These are phyloP conservation scores for Harlomillsia oculata DNA, from an alignment of 1,140 invertebrate species.

Conservation along the genomic window DNA sequence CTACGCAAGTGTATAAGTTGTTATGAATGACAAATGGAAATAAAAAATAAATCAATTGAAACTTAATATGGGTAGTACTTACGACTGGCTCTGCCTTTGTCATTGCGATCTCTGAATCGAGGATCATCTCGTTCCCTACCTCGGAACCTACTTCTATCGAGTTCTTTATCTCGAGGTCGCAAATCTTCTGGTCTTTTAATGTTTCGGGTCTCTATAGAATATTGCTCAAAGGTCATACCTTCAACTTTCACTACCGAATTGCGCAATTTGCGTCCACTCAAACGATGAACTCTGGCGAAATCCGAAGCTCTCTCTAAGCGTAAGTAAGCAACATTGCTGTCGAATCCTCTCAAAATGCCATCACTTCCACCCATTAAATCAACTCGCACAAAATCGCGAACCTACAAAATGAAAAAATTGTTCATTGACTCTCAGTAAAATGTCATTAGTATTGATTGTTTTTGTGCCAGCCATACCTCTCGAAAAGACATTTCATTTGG, in stretches of 20 bases:
- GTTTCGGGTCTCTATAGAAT: slow-evolving; percentile 2
- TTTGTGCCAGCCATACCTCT: slow-evolving; percentile 25
- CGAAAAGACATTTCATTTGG: slow-evolving; percentile 26
- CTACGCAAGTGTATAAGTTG: too few relatives aligned
- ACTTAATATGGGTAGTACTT: neutral
- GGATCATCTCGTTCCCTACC: slow-evolving; percentile 8
- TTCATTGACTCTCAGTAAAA: neutral
- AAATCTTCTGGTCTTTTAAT: neutral
- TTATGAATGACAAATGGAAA: too few relatives aligned
- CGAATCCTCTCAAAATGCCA: slow-evolving; percentile 25
- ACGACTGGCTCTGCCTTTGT: slow-evolving; percentile 9
- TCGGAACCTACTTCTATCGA: slow-evolving; percentile 5
- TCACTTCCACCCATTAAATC: slow-evolving; percentile 23
- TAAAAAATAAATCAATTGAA: neutral
- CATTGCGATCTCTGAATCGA: slow-evolving; percentile 6
- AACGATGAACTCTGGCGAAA: slow-evolving; percentile 11
- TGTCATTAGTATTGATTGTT: slow-evolving; percentile 25
- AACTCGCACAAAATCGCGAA: slow-evolving; percentile 29
- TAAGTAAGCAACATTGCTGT: slow-evolving; percentile 22
- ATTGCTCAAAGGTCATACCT: slow-evolving; percentile 21
- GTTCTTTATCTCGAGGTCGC: neutral
- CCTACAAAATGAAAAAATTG: slow-evolving; percentile 7
- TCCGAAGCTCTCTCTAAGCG: slow-evolving; percentile 21
- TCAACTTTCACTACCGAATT: slow-evolving; percentile 15
- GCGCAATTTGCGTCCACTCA: slow-evolving; percentile 21